Evolutionary conservation across 2,888 invertebrate species (phyloP).

Genomic region (Ophonus ardosiacus): DNA sequence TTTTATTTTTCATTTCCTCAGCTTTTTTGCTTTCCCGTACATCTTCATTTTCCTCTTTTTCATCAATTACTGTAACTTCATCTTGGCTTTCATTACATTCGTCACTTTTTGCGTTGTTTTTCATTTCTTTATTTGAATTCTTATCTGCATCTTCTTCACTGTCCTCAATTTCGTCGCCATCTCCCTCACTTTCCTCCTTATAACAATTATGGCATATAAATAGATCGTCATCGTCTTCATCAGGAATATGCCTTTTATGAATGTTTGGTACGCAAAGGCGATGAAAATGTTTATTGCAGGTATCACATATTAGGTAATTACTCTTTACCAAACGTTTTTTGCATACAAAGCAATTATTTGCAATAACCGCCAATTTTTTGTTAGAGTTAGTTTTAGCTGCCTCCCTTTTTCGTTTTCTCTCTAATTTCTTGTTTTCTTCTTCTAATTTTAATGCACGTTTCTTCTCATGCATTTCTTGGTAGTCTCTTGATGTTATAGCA

Average conservation of each 20-base stretch:
- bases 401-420: conserved; percentile 20
- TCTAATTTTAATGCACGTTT: conserved; percentile 25
- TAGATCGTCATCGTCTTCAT: too few species aligned
- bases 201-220: too few species aligned
- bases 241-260: conserved; percentile 24
- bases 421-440: not conserved
- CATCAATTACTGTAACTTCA: not conserved
- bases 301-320: conserved; percentile 14
- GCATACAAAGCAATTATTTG: conserved; percentile 14
- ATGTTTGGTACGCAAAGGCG: conserved; percentile 8
- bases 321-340: conserved; percentile 9
- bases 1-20: not conserved
- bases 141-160: not conserved
- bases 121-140: not conserved
- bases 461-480: conserved; percentile 14
- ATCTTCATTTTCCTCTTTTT: conserved; percentile 8
- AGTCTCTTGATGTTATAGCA: conserved; percentile 8
- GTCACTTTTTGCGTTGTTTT: not conserved
- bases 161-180: conserved; percentile 14
- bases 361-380: not conserved
- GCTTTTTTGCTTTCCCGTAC: not conserved
- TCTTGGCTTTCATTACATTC: conserved; percentile 6
- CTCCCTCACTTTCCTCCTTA: too few species aligned
- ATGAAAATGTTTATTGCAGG: conserved; percentile 21
- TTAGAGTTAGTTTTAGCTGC: conserved; percentile 26